phyloP scores from a whole-genome alignment of 2,113 vertebrate species.

The Alaudala cheleensis region DNA sequence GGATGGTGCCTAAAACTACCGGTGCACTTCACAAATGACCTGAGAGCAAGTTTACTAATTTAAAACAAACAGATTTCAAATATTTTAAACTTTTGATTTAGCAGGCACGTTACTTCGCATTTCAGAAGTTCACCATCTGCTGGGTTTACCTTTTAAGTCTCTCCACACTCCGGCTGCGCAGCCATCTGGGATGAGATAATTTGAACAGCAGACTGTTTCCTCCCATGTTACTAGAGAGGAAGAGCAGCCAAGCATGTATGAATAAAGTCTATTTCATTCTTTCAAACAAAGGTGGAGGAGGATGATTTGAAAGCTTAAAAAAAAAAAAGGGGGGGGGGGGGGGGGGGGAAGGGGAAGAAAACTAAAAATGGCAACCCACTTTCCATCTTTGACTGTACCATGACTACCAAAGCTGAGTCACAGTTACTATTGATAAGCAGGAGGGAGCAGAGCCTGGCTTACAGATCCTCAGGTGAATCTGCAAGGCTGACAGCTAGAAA shows the following conservation, averaged over 20 bases:
- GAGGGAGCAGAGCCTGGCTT: not conserved
- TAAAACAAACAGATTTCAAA: constrained; percentile 59
- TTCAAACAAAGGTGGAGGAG: constrained; percentile 67
- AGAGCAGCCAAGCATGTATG: constrained; percentile 70
- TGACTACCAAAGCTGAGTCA: constrained; percentile 62
- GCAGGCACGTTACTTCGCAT: constrained; percentile 35
- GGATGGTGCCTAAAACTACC: not conserved
- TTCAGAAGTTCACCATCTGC: constrained; percentile 69
- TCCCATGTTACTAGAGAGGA: constrained; percentile 68
- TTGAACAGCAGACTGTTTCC: constrained; percentile 67
- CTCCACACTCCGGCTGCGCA: constrained; percentile 51
- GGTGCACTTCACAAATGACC: constrained; percentile 36
- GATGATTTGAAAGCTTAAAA: constrained; percentile 24
- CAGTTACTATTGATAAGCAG: constrained; percentile 29
- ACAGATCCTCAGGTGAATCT: constrained; percentile 37
- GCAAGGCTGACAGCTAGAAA: constrained; percentile 29
- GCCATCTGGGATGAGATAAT: constrained; percentile 69
- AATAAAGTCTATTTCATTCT: constrained; percentile 70
- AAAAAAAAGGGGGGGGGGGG: not conserved
- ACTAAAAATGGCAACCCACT: constrained; percentile 38
- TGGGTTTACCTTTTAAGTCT: constrained; percentile 67
- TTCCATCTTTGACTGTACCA: constrained; percentile 8
- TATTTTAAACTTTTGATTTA: constrained; percentile 64
- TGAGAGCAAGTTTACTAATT: constrained; percentile 28
- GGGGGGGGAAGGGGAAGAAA: not conserved